Evolutionary conservation across 2,888 invertebrate species (phyloP), one percentile per base, ranked within the genome.

Genomic region (Coleophora deauratella): DNA sequence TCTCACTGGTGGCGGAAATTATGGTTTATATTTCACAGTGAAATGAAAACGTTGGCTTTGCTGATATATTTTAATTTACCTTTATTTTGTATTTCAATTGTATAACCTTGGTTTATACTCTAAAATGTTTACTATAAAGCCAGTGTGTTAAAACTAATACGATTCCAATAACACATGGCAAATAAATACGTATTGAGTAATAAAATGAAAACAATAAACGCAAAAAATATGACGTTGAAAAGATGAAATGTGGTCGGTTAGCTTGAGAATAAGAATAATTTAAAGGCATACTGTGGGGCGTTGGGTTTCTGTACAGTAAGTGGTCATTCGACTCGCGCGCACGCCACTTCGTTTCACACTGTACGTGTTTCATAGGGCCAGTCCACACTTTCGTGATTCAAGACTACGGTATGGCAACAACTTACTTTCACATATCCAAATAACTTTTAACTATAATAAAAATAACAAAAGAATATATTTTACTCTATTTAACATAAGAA

Each of bases 181-280:
- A 46, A 45, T 37, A 43, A 44, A 42, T 43, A 44, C 34, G 38
- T 37, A 45, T 46, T 43, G 38, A 44, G 44, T 58, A 65, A 61
- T 65, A 63, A 65, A 63, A 62, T 48, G 49, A 59, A 55, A 51
- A 59, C 60, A 62, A 58, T 59, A 61, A 66, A 62, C 61, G 54
- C 54, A 56, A 55, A 64, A 65, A 55, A 49, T 49, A 43, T 41
- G 56, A 54, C 50, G 52, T 57, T 57, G 50, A 55, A 59, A 62
- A 57, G 50, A 59, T 59, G 57, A 59, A 67, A 59, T 68, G 52
- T 57, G 45, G 56, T 55, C 21, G 51, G 53, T 57, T 59, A 57
- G 58, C 57, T 61, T 55, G 57, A 66, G 66, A 72, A 68, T 65
- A 69, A 62, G 50, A 67, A 65, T 62, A 57, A 66, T 62, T 67